Conservation (phyloP, 2,797 vertebrate genomes). For the Champsocephalus esox region DNA sequence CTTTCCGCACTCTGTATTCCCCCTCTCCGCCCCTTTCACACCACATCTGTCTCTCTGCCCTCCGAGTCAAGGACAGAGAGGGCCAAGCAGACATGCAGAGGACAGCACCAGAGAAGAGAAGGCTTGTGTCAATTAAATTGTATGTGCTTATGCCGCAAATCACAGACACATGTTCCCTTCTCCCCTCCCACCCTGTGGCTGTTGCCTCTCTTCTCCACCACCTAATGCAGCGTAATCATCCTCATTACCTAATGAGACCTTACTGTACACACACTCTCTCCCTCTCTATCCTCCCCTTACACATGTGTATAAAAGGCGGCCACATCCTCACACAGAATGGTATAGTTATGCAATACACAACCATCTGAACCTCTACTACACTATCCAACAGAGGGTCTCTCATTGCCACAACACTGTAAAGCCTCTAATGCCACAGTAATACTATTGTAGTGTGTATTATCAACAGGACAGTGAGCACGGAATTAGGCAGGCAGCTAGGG, state of each 20-base stretch:
- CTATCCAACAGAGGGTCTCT: slow-evolving; percentile 59
- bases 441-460: slow-evolving; percentile 79
- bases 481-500: slow-evolving; percentile 76
- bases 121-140: slow-evolving; percentile 84
- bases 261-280: slow-evolving; percentile 73
- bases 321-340: slow-evolving; percentile 53
- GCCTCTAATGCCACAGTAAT: slow-evolving; percentile 78
- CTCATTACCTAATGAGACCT: slow-evolving; percentile 83
- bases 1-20: slow-evolving; percentile 70
- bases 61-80: slow-evolving; percentile 74
- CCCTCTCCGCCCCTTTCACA: slow-evolving; percentile 62
- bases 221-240: slow-evolving; percentile 82
- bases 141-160: slow-evolving; percentile 85
- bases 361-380: slow-evolving; percentile 39
- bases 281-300: slow-evolving; percentile 20
- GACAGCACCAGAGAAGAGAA: slow-evolving; percentile 73
- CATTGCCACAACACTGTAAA: slow-evolving; percentile 65
- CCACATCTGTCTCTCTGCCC: slow-evolving; percentile 81
- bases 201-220: slow-evolving; percentile 72
- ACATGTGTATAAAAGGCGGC: slow-evolving; percentile 54
- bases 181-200: slow-evolving; percentile 70
- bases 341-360: slow-evolving; percentile 35
- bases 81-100: slow-evolving; percentile 70
- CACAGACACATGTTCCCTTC: slow-evolving; percentile 79
- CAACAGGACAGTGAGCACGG: slow-evolving; percentile 80